Evolutionary conservation across 2,888 invertebrate species (phyloP).

Genomic region (Drosophila bunnanda): DNA sequence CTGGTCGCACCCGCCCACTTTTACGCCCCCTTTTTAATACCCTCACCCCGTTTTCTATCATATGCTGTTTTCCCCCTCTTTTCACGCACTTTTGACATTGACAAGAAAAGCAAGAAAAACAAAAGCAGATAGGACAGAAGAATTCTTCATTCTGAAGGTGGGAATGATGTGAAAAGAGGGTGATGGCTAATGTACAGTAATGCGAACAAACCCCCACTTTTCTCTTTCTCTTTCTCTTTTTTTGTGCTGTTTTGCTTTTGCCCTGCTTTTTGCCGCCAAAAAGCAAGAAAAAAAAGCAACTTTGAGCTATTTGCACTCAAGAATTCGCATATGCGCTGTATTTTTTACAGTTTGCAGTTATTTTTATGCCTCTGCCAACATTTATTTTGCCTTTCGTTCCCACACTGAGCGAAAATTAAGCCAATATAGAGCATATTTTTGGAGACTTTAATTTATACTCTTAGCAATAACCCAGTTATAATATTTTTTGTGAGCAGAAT

Average conservation of each 20-base stretch:
- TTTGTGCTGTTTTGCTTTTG: neutral
- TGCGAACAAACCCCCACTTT: neutral
- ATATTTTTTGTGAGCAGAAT: neutral
- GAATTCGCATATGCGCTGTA: constrained; percentile 39
- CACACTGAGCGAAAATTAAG: constrained; percentile 11
- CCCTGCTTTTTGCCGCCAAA: constrained; percentile 6
- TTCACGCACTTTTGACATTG: constrained; percentile 59
- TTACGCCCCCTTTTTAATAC: constrained; percentile 24
- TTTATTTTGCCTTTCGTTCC: constrained; percentile 33
- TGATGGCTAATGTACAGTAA: constrained; percentile 22
- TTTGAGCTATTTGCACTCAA: constrained; percentile 34
- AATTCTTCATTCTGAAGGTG: constrained; percentile 24
- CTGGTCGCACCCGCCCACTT: constrained; percentile 55
- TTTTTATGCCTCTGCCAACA: constrained; percentile 64
- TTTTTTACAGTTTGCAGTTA: constrained; percentile 56
- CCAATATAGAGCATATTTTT: neutral
- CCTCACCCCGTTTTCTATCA: neutral
- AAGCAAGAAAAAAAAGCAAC: neutral
- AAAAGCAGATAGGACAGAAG: neutral
- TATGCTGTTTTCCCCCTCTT: constrained; percentile 58
- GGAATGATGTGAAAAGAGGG: constrained; percentile 6
- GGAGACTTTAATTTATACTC: neutral
- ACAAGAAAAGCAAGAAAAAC: neutral
- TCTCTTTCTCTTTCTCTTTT: neutral
- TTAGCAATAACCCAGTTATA: fast-evolving